Percentiles rank a stretch among this genome's conserved stretches.
Conservation (phyloP, 2,888 invertebrate genomes). For the Parasteatoda lunata region DNA sequence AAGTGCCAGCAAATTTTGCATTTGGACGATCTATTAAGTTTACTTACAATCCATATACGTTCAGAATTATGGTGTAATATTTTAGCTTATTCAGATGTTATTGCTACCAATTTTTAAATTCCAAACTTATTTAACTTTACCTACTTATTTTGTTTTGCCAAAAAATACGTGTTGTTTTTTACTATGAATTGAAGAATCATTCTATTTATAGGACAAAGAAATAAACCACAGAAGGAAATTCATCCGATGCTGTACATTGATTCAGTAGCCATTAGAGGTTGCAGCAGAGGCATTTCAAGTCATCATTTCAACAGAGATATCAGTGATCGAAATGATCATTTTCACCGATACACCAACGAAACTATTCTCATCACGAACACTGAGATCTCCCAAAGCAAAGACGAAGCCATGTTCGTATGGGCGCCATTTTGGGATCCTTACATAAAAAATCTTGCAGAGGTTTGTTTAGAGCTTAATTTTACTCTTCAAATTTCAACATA, state of each 20-base stretch:
- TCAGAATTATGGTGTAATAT: no score
- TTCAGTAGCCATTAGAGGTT: conserved; percentile 38
- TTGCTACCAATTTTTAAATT: no score
- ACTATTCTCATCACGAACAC: conserved; percentile 86
- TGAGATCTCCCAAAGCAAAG: conserved; percentile 85
- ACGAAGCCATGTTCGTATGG: conserved; percentile 87
- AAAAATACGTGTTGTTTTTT: no score
- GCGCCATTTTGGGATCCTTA: conserved; percentile 87
- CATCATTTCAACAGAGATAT: conserved; percentile 90
- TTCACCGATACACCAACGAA: conserved; percentile 90
- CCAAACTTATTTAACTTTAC: no score
- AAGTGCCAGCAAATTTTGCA: no score
- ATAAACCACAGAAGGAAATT: conserved; percentile 41
- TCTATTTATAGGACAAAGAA: conserved; percentile 36
- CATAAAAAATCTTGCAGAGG: conserved; percentile 64
- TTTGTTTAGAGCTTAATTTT: neutral
- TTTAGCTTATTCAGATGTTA: no score
- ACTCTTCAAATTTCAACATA: no score
- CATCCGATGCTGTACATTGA: conserved; percentile 53
- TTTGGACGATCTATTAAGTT: no score
- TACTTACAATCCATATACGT: no score
- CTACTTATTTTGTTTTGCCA: no score
- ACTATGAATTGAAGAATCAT: neutral
- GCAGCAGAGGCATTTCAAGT: conserved; percentile 76
- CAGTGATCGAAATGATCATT: conserved; percentile 89